Base-by-base conservation (phyloP, 2,888 invertebrate species). In the Kryphioiulus occultus region DNA sequence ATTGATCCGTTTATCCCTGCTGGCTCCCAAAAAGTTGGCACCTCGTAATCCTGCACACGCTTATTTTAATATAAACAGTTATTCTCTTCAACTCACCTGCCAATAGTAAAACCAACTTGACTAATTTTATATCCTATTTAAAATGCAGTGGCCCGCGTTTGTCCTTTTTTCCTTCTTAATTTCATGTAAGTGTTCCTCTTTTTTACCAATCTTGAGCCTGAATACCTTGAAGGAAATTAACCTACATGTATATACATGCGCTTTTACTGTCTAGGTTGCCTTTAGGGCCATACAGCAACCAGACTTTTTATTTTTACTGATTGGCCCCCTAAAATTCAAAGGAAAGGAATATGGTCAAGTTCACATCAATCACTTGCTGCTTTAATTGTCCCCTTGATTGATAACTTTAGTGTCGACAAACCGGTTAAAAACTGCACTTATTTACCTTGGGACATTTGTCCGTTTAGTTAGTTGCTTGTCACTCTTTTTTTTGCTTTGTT, bases 171-270 rank as follows among this genome's bases (percentile, higher is more conserved):
- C 3, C 2, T 44, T 53, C 78, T 78, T 78, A 78, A 78, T 78
- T 78, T 78, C 78, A 78, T 78, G 78, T 78, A 78, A 78, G 30
- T 78, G 78, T 30, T 78, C 26, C 78, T 78, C 78, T 30, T 78
- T 78, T 78, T 78, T 78, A 2, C 22, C n/a, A 68, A 22, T 53
- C n/a, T 78, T 30, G 30, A 78, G 30, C 78, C 78, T 30, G 78
- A 78, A 78, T 78, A 78, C 78, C 78, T 78, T 78, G 78, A 78
- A 78, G 78, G 78, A 78, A 78, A 78, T 78, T 78, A 78, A 78
- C 78, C 78, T 78, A 68, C 26, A 68, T 35, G 7, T 7, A 4
- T 7, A 35, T 68, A 68, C 68, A 68, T 12, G 26, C 68, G 68
- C 68, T 68, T 68, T 68, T 68, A 32, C 78, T 78, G 78, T 78